phyloP scores from a whole-genome alignment of 1,140 invertebrate genomes.

The Aphidius ervi region DNA sequence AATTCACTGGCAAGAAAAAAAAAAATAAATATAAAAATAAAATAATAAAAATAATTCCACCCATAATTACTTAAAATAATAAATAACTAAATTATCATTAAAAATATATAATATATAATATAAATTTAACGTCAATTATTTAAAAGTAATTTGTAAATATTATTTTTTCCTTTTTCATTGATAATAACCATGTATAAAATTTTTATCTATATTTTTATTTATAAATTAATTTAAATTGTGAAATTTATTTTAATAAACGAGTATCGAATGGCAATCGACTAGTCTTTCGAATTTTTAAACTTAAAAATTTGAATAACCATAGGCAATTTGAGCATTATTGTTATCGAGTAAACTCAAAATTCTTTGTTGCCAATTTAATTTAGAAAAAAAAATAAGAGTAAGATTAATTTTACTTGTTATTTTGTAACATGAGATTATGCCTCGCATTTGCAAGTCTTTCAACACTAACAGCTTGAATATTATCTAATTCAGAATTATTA shows the following conservation, averaged over 20 bases:
- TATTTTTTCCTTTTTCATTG: not conserved
- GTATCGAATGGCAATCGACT: slow-evolving; percentile 16
- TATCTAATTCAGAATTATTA: slow-evolving; percentile 31
- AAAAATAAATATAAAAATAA: too few relatives aligned
- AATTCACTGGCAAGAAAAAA: too few relatives aligned
- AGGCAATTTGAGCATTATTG: too few relatives aligned
- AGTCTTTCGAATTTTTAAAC: not conserved
- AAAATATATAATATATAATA: too few relatives aligned
- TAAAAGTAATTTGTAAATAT: too few relatives aligned
- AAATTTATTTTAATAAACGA: not conserved
- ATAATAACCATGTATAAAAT: not conserved
- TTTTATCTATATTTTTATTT: slow-evolving; percentile 8
- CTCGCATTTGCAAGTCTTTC: slow-evolving; percentile 38
- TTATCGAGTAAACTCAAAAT: too few relatives aligned
- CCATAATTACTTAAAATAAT: too few relatives aligned
- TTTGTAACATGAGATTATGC: slow-evolving; percentile 35
- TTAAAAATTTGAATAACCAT: not conserved
- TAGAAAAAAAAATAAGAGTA: too few relatives aligned
- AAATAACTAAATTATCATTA: too few relatives aligned
- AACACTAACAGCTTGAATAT: slow-evolving; percentile 38
- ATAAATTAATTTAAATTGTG: slow-evolving; percentile 5
- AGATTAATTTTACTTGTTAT: slow-evolving; percentile 2
- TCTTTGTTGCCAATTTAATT: too few relatives aligned
- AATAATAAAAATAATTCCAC: too few relatives aligned
- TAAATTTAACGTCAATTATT: too few relatives aligned